A percentile compares a stretch with the other conserved stretches of the same genome.
Conservation (phyloP, 64 coral and sea anemone genomes). For the Acropora tenuis region DNA sequence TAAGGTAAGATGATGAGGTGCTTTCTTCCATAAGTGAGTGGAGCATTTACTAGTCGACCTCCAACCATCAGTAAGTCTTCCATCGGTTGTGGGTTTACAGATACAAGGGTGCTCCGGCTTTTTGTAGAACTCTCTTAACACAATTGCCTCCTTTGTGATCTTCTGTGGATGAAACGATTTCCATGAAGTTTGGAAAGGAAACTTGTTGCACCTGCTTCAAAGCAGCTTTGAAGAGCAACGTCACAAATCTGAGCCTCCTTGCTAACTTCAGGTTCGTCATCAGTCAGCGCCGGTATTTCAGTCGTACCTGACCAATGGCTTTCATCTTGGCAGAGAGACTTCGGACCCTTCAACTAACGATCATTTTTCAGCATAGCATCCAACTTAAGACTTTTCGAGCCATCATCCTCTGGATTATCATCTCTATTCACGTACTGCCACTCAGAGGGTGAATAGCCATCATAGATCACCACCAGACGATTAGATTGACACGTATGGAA, state of each 20-base stretch:
- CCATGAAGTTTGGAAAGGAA: conserved; percentile 12
- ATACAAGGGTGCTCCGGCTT: not conserved
- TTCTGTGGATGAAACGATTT: not conserved
- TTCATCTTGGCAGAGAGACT: conserved; percentile 19
- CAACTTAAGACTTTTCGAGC: too few species aligned
- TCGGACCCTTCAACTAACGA: conserved; percentile 41
- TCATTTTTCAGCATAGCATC: not conserved
- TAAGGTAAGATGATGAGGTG: too few species aligned
- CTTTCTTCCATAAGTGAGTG: conserved; percentile 11
- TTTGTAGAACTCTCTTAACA: not conserved
- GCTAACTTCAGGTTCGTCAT: not conserved
- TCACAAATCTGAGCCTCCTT: too few species aligned
- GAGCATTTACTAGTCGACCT: conserved; percentile 39
- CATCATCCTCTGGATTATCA: conserved; percentile 20
- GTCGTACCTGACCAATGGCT: conserved; percentile 19
- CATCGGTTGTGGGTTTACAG: not conserved
- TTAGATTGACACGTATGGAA: conserved; percentile 54
- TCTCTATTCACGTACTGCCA: conserved; percentile 47
- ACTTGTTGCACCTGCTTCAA: conserved; percentile 14
- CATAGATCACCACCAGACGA: conserved; percentile 26
- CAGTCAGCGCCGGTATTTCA: conserved; percentile 34
- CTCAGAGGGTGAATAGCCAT: not conserved
- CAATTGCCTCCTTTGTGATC: not conserved
- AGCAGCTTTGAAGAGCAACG: conserved; percentile 11
- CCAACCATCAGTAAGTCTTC: conserved; percentile 36